Percentiles rank a stretch among this genome's conserved stretches.
Evolutionary conservation across 1,140 invertebrate species (phyloP).

Genomic region (Marisa cornuarietis): DNA sequence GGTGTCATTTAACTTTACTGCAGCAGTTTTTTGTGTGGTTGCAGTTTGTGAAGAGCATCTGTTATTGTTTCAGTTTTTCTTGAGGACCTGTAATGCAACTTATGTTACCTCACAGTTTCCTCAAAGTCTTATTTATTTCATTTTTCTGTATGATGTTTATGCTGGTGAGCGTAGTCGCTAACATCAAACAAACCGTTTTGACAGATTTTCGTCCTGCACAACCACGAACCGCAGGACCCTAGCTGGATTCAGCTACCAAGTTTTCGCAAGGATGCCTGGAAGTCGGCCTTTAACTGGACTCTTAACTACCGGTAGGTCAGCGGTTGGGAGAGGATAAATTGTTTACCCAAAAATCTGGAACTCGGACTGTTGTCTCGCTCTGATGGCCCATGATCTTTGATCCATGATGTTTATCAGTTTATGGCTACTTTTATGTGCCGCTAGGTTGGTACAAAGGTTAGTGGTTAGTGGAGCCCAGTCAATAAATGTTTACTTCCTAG

Average conservation of each 20-base stretch:
- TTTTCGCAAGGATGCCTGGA: constrained; percentile 20
- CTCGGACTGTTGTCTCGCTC: too few species aligned
- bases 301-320: constrained; percentile 39
- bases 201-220: constrained; percentile 11
- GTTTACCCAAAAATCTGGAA: too few species aligned
- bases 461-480: too few species aligned
- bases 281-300: constrained; percentile 46
- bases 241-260: constrained; percentile 4
- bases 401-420: too few species aligned
- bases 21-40: background rate
- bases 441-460: too few species aligned
- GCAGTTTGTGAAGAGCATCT: background rate
- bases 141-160: background rate
- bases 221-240: constrained; percentile 1
- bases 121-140: background rate
- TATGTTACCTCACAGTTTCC: background rate
- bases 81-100: too few species aligned
- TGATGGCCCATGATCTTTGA: too few species aligned
- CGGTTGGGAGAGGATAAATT: too few species aligned
- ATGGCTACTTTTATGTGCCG: too few species aligned
- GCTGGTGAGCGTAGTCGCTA: background rate
- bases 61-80: too few species aligned
- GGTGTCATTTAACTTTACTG: background rate
- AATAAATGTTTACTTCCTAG: too few species aligned
- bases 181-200: background rate